These are phyloP conservation scores for Ochlodes sylvanus DNA, from an alignment of 2,888 invertebrate genomes.

Conservation along the genomic window DNA sequence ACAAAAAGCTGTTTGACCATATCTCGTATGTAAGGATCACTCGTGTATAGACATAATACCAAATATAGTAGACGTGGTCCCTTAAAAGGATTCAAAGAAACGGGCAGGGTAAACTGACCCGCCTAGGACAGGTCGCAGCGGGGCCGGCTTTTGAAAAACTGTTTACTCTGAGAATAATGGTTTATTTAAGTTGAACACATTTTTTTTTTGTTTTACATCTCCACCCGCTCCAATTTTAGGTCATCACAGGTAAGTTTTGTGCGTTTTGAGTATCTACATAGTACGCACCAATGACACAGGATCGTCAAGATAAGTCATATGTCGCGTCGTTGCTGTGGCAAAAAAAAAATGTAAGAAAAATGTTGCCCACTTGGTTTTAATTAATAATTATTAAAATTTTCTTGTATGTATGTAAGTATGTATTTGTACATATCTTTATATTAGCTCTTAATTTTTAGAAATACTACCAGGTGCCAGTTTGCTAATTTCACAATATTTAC, in stretches of 20 bases:
- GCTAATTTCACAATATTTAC: neutral
- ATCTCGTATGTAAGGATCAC: neutral
- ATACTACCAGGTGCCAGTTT: neutral
- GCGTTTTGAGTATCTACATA: neutral
- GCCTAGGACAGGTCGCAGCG: constrained; percentile 64
- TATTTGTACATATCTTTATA: too few relatives aligned
- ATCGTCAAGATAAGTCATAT: too few relatives aligned
- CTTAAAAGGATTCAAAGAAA: constrained; percentile 52
- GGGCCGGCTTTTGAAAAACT: constrained; percentile 40
- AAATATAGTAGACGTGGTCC: constrained; percentile 51
- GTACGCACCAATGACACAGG: too few relatives aligned
- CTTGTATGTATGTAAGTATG: too few relatives aligned
- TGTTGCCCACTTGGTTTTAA: too few relatives aligned
- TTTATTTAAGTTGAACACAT: neutral
- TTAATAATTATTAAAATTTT: too few relatives aligned
- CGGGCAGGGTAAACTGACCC: constrained; percentile 42
- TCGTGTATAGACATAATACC: constrained; percentile 38
- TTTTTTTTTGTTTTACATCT: too few relatives aligned
- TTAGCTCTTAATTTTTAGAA: neutral
- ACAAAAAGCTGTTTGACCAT: constrained; percentile 31
- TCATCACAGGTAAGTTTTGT: neutral
- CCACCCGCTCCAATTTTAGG: neutral
- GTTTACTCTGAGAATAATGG: constrained; percentile 5
- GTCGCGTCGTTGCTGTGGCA: too few relatives aligned
- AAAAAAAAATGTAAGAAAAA: too few relatives aligned